Evolutionary conservation across 2,888 invertebrate species (phyloP).

Genomic region (Bellardia bayeri): DNA sequence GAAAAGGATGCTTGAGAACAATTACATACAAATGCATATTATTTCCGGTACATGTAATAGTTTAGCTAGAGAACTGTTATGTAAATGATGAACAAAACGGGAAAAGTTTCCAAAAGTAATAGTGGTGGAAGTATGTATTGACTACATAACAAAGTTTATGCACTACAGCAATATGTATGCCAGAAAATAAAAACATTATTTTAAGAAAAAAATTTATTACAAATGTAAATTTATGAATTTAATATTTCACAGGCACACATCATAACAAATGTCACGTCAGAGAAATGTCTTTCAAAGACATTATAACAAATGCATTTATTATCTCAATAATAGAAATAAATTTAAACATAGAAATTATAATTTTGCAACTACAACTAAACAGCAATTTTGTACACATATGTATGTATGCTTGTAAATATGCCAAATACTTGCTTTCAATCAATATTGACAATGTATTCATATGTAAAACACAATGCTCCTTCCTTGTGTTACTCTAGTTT

Average conservation of each 20-base stretch:
- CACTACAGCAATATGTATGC: neutral
- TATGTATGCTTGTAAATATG: neutral
- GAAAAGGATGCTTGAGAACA: conserved; percentile 57
- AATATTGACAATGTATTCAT: too few species aligned
- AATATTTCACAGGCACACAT: neutral
- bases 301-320: conserved; percentile 4
- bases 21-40: conserved; percentile 54
- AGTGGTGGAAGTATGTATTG: neutral
- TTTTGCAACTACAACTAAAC: too few species aligned
- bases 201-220: neutral
- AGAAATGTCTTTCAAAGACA: conserved; percentile 7
- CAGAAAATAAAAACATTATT: neutral
- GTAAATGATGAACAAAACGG: neutral
- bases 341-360: neutral
- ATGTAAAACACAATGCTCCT: too few species aligned
- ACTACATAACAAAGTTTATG: conserved; percentile 18
- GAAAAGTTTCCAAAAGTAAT: neutral
- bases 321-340: neutral
- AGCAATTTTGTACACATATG: too few species aligned
- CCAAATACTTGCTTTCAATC: neutral
- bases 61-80: conserved; percentile 10
- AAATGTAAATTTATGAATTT: conserved; percentile 36
- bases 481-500: too few species aligned
- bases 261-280: neutral
- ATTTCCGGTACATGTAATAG: conserved; percentile 46